Percentiles rank a stretch among this genome's conserved stretches.
Evolutionary conservation across 2,888 invertebrate genomes (phyloP).

Genomic region (Hetaerina titia): DNA sequence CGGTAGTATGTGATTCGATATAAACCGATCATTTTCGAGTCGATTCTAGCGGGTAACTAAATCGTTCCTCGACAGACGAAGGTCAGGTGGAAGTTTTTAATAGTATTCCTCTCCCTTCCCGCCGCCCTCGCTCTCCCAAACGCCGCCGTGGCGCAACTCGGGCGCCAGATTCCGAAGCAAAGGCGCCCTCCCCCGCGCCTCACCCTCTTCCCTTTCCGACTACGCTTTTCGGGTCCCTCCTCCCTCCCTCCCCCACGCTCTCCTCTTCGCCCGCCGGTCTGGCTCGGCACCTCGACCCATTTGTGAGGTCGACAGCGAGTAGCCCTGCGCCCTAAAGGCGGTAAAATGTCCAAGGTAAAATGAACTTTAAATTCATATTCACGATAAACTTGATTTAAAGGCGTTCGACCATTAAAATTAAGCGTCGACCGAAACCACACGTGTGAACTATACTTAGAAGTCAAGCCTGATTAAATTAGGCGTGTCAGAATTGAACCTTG

Average conservation of each 20-base stretch:
- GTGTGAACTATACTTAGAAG: too few species aligned
- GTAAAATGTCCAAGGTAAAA: neutral
- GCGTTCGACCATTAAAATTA: too few species aligned
- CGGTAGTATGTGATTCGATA: too few species aligned
- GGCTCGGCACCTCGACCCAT: neutral
- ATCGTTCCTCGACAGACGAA: too few species aligned
- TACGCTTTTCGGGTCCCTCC: neutral
- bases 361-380: neutral
- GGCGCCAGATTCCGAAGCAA: constrained; percentile 11
- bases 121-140: neutral
- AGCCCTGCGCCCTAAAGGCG: neutral
- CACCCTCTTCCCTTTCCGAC: neutral
- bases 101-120: neutral
- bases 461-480: too few species aligned
- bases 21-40: too few species aligned
- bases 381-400: too few species aligned
- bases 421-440: too few species aligned
- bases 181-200: constrained; percentile 48
- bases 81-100: neutral
- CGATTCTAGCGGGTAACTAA: too few species aligned
- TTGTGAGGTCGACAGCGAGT: neutral
- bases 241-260: neutral
- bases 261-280: neutral
- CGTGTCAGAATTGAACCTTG: too few species aligned
- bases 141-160: constrained; percentile 31